Base-by-base conservation (phyloP, 2,888 invertebrate species). In the Diadegma fenestrale region DNA sequence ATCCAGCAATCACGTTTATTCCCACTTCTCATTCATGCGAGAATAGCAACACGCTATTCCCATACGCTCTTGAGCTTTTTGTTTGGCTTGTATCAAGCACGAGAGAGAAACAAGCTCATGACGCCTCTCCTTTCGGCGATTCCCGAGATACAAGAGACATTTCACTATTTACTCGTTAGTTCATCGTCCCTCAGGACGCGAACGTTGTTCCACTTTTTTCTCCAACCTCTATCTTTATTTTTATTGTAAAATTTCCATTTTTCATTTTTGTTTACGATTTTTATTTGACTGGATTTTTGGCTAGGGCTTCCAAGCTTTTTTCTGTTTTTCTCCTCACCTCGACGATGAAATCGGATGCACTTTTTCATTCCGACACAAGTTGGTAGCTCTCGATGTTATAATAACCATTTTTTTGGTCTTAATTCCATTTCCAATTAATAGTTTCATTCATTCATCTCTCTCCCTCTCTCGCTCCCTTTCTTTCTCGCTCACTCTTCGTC, bases 1-100 rank as follows among this genome's bases (percentile, higher is more conserved):
- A 22, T 75, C 14, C 10, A 26, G 48, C 78, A 22, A 63, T 64
- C 79, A 26, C 58, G 63, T 71, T 83, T 79, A 69, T 79, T 83
- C 75, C 22, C 61, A 19, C 43, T 80, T 64, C 45, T 73, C 73
- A 75, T 69, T 73, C 43, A 72, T 77, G 73, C 72, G 58, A 22
- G 76, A 80, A 84, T 77, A 37, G 72, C 73, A 66, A 64, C 64
- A 69, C 75, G 22, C 77, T 69, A 77, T 64, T 17, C 81, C 58
- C 17, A 48, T 33, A 51, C 19, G 45, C 76, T 64, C 61, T 63
- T 61, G 58, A 43, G 17, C 51, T 54, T 64, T 19, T 75, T 76
- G 51, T 76, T 69, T 71, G 26, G 12, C 58, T 61, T 37, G 51
- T 72, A 72, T 72, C 69, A 30, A 69, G 43, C 19, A 69, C 45